Evolutionary conservation across 2,888 invertebrate genomes (phyloP), one percentile per base, ranked within the genome.

Genomic region (Athalia cordata): DNA sequence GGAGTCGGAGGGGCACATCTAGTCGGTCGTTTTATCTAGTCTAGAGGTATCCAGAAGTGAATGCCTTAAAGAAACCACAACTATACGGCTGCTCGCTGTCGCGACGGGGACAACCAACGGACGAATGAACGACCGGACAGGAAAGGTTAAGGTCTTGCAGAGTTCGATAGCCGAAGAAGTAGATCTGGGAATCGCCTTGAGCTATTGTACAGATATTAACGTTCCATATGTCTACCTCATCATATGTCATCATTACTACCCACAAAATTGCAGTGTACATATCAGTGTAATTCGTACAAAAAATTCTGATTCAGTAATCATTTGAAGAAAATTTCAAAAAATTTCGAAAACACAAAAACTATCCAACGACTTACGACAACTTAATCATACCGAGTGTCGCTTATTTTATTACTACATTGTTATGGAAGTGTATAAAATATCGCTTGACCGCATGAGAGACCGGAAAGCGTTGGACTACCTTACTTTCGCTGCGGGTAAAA

Each of bases 111-210:
- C 75, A 57, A 50, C 29, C 29, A 62, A 64, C 72, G 47, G 47
- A 61, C 72, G 72, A 72, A 72, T 61, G 59, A 62, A 75, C 75
- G 9, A 50, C 8, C 75, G 62, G 75, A 62, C 75, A 64, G 70
- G 81, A 85, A 86, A 86, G 86, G 86, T 86, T 85, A 86, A 86
- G 86, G 86, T 81, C 86, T 84, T 74, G 29, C 29, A 29, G 83
- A 57, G 84, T 86, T 85, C 86, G 86, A 86, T 84, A 85, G 83
- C 85, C 84, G 75, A 75, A 64, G 75, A 75, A 75, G 61, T 50
- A 75, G 75, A 75, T 75, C 75, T 75, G 75, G 75, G 62, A 75
- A 75, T 50, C 75, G 62, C 75, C 75, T 62, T 64, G 62, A 75
- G 75, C 61, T 64, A 52, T 75, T 29, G 45, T 55, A n/a, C 8